Conservation (phyloP, 2,113 vertebrate genomes). For the Chloropsis hardwickii region DNA sequence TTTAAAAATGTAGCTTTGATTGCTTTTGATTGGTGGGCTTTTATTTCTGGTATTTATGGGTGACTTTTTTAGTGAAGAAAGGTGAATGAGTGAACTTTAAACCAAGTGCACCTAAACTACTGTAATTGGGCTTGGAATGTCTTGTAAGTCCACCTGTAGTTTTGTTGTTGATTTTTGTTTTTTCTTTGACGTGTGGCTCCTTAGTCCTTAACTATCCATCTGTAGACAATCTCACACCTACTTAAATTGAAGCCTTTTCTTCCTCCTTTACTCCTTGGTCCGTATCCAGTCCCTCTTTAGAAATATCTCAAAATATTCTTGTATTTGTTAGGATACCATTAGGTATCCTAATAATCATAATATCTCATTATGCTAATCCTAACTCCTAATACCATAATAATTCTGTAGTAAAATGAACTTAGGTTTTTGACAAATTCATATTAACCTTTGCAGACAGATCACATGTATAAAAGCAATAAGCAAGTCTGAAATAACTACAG, state of each 20-base stretch:
- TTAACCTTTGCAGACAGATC: not conserved
- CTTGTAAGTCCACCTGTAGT: not conserved
- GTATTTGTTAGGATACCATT: not conserved
- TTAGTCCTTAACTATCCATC: not conserved
- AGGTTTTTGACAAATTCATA: not conserved
- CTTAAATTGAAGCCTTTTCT: not conserved
- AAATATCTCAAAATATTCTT: not conserved
- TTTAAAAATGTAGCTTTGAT: constrained; percentile 4
- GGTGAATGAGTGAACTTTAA: not conserved
- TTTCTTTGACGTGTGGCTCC: not conserved
- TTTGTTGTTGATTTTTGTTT: not conserved
- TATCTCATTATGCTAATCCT: not conserved
- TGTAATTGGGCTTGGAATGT: not conserved
- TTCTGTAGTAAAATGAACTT: not conserved
- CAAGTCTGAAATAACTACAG: not conserved
- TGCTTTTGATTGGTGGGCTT: not conserved
- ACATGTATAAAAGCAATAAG: not conserved
- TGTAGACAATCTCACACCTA: not conserved
- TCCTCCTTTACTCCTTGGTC: not conserved
- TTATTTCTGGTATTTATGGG: not conserved
- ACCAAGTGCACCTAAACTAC: not conserved
- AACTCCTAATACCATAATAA: not conserved
- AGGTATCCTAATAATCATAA: not conserved
- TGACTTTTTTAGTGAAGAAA: not conserved
- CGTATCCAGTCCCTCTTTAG: not conserved